Conservation (phyloP, 2,888 invertebrate species). For the Apodemia zela region DNA sequence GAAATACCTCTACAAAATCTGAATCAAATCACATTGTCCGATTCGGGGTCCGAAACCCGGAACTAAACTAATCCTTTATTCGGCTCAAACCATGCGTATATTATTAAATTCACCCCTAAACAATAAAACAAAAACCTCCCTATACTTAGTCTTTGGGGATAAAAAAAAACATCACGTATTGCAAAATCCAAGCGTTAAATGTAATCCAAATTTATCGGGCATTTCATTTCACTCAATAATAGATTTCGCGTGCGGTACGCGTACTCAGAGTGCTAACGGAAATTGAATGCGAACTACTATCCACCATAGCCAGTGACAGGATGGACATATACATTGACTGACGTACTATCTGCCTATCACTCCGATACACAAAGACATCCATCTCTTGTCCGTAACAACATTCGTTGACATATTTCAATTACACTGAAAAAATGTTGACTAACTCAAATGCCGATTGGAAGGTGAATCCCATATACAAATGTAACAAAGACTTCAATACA, state of each 20-base stretch:
- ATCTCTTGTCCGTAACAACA: slow-evolving; percentile 39
- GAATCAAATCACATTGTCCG: no score
- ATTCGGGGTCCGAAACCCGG: no score
- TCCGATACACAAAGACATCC: slow-evolving; percentile 52
- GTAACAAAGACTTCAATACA: no score
- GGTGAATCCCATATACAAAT: neutral
- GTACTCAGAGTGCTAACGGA: slow-evolving; percentile 45
- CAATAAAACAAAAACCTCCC: no score
- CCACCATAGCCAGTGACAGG: slow-evolving; percentile 42
- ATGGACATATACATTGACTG: slow-evolving; percentile 23
- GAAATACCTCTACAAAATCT: no score
- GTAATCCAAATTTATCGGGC: slow-evolving; percentile 22
- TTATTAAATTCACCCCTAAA: no score
- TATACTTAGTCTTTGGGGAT: no score
- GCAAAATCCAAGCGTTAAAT: no score
- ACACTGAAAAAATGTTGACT: slow-evolving; percentile 30
- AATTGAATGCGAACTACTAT: slow-evolving; percentile 62
- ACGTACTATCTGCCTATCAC: slow-evolving; percentile 38
- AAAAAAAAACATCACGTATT: no score
- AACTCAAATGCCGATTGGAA: slow-evolving; percentile 1
- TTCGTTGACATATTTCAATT: slow-evolving; percentile 41
- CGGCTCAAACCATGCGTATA: no score
- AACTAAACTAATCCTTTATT: no score
- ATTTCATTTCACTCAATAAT: slow-evolving; percentile 45
- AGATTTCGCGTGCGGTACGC: slow-evolving; percentile 43